These are phyloP conservation scores for Pangasianodon gigas DNA, from an alignment of 2,113 vertebrate genomes.

Conservation along the genomic window DNA sequence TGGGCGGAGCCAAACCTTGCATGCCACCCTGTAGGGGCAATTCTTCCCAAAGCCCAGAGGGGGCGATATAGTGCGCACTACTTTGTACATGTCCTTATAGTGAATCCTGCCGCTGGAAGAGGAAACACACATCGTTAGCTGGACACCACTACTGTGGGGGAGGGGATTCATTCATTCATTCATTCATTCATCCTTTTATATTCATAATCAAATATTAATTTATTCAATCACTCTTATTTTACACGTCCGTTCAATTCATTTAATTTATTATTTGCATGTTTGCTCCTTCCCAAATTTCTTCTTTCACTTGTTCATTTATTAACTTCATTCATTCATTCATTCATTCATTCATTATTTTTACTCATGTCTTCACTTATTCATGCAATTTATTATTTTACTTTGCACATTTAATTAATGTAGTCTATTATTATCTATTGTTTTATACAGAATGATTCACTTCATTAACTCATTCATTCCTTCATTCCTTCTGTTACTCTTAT, in stretches of 20 bases:
- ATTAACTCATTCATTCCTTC: not conserved
- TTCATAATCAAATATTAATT: not conserved
- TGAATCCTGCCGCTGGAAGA: constrained; percentile 97
- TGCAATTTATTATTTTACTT: not conserved
- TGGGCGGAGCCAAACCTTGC: constrained; percentile 93
- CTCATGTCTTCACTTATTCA: not conserved
- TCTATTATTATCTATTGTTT: not conserved
- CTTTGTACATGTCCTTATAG: constrained; percentile 99
- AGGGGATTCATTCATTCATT: not conserved
- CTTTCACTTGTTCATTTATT: not conserved
- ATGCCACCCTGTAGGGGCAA: constrained; percentile 99
- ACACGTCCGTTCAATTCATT: not conserved
- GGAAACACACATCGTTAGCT: constrained; percentile 85
- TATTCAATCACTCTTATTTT: not conserved
- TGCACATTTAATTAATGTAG: not conserved
- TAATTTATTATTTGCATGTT: not conserved
- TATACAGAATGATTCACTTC: not conserved
- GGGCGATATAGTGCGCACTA: constrained; percentile 98
- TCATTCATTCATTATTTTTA: not conserved
- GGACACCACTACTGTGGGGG: constrained; percentile 2
- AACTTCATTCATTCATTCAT: not conserved
- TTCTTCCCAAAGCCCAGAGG: constrained; percentile 99
- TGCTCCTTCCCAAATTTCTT: not conserved
- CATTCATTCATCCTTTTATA: not conserved
- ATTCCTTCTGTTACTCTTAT: not conserved